Base-by-base conservation (phyloP, 1,140 invertebrate genomes). In the Atta texana region DNA sequence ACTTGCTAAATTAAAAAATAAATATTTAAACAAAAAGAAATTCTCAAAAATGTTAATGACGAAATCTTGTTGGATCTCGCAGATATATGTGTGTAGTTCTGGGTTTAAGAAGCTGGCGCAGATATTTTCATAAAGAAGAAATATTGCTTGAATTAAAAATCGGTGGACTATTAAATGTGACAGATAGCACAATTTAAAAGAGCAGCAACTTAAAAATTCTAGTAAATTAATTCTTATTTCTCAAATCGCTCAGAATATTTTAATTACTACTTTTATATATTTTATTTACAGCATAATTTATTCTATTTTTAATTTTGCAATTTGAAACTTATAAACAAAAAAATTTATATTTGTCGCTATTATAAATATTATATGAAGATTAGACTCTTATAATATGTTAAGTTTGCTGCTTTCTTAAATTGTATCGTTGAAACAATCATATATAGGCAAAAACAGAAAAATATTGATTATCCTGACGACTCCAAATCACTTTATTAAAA, bases 51-150 rank as follows among this genome's bases (percentile, higher is more conserved):
- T 68, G 14, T n/a, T 66, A 39, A 14, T 16, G 21, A 28, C 14
- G 49, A 51, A 69, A 16, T 69, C 39, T 51, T 24, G 5, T 69
- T 4, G 39, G 4, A 10, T 69, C 28, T 69, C 18, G 21, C 39
- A 18, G 3, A 69, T 69, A 24, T 7, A 51, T 51, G 18, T 68
- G 64, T 68, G 66, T 69, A 69, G 66, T 69, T 69, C 44, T 69
- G 49, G 5, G 66, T 24, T 75, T 61, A 61, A 75, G 14, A 61
- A n/a, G 34, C n/a, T 75, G 55, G 6, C 34, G 12, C 24, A 44
- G 34, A 12, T 74, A 61, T 84, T 84, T 84, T 84, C 24, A 63
- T 75, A 75, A 82, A 14, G 12, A 34, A 82, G n/a, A 74, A 84
- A 34, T 74, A n/a, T 81, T 63, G 16, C 44, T 69, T 14, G 18